Evolutionary conservation across 2,797 vertebrate genomes (phyloP), one percentile per base, ranked within the genome.

Genomic region (Columba guinea): DNA sequence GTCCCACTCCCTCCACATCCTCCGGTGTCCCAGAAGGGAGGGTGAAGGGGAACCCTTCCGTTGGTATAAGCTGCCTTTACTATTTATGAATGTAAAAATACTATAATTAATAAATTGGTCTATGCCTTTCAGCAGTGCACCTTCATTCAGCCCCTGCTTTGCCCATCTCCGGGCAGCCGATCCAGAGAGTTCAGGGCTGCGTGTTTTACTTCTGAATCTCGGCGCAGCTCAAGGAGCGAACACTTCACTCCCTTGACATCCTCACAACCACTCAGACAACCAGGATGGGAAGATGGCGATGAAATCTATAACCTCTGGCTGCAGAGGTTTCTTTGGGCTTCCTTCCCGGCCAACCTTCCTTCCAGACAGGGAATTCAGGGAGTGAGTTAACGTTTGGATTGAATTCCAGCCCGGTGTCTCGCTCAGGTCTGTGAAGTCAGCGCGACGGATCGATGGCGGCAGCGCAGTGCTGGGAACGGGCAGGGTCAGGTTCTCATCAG

Each of bases 51-150:
- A 89, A 62, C 27, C 34, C 24, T 58, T 78, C 75, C 73, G 34
- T n/a, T 67, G 67, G 34, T 90, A 92, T 65, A 82, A 94, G 49
- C 84, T 91, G 86, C 92, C 88, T 96, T 95, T 87, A 77, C 68
- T 96, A 96, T 97, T 96, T 96, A 97, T 96, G 86, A 94, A 77
- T 96, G 93, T 96, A 95, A 94, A 94, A 94, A 89, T 85, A 53
- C 60, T 87, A 82, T 84, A 75, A 84, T 84, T 88, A 97, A 97
- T 96, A 97, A 97, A 96, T 65, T 55, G 68, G 39, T 94, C 87
- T 86, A 92, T 62, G 46, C 35, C 85, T 93, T 89, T 87, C 85
- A 77, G 80, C 81, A 74, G 64, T 17, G 24, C 56, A 87, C 82
- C 51, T 71, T 91, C 81, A 44, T 35, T 58, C 49, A 65, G 52